Base-by-base conservation (phyloP, 2,797 vertebrate species). In the Poeciliopsis paucimaculata region DNA sequence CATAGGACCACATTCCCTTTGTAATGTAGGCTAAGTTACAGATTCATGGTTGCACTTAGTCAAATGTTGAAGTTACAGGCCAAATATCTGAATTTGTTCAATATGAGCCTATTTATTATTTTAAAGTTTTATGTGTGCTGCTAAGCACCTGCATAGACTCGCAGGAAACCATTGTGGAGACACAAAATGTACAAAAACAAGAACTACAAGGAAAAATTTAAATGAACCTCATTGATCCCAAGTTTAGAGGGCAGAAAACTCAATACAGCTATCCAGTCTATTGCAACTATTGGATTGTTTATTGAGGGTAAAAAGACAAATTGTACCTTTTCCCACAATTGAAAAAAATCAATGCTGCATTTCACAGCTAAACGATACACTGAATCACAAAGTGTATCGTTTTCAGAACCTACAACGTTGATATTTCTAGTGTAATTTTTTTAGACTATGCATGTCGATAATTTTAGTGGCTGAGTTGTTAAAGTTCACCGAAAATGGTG, bases 31-130 rank as follows among this genome's bases (percentile, higher is more conserved):
- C 55, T 36, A n/a, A 72, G 76, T 72, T 74, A 73, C 62, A 77
- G 73, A 85, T 76, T 82, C 72, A 41, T 39, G 12, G 68, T 53
- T 84, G 43, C 77, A 51, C 62, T 8, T 57, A 34, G 31, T 41
- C 10, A 11, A 64, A 68, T 73, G 34, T 72, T 73, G 16, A 49
- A 66, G 68, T 15, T 18, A 47, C 31, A 81, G 51, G 74, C 79
- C 75, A 83, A 77, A 28, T 75, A 82, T 84, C 80, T 78, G 73
- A 84, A 82, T 81, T 77, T 82, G 78, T 88, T 41, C 73, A 86
- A 77, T 79, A 72, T 86, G 81, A 81, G 85, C 71, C 47, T 82
- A 73, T 81, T 76, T 83, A 83, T 66, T 88, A 81, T 84, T 89
- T 76, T 28, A 70, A 60, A 84, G 77, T 36, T 41, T 64, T 28